These are phyloP conservation scores for Trachymyrmex septentrionalis DNA, from an alignment of 1,140 invertebrate genomes.

Conservation along the genomic window DNA sequence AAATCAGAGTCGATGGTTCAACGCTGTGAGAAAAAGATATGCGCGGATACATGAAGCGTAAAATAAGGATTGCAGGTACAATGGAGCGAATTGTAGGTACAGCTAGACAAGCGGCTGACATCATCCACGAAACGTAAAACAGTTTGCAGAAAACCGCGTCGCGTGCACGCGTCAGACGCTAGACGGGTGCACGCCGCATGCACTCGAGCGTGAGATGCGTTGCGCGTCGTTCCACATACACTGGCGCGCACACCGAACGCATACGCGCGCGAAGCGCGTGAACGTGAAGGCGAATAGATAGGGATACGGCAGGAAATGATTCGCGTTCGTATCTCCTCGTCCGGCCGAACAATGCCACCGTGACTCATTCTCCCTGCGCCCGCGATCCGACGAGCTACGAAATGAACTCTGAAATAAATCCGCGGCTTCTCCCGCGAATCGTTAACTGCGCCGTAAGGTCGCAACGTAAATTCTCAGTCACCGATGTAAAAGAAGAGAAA, in stretches of 20 bases:
- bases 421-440: conserved; percentile 55
- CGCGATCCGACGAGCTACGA: conserved; percentile 71
- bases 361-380: conserved; percentile 76
- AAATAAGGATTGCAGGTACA: conserved; percentile 49
- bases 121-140: conserved; percentile 58
- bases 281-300: conserved; percentile 76
- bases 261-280: conserved; percentile 45
- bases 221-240: conserved; percentile 70
- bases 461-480: not conserved
- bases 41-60: conserved; percentile 13
- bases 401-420: conserved; percentile 77
- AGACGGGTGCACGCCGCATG: conserved; percentile 68
- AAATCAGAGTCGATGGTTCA: not conserved
- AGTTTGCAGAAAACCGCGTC: conserved; percentile 67
- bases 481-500: not conserved
- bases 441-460: not conserved
- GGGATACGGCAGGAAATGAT: conserved; percentile 80
- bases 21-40: not conserved
- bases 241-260: conserved; percentile 22
- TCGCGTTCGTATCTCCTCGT: conserved; percentile 77
- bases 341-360: conserved; percentile 77
- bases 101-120: conserved; percentile 47
- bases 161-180: conserved; percentile 73
- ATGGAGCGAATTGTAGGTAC: conserved; percentile 36
- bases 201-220: conserved; percentile 80